These are phyloP conservation scores for Polymixis lichenea DNA, from an alignment of 2,888 invertebrate species.

Conservation along the genomic window DNA sequence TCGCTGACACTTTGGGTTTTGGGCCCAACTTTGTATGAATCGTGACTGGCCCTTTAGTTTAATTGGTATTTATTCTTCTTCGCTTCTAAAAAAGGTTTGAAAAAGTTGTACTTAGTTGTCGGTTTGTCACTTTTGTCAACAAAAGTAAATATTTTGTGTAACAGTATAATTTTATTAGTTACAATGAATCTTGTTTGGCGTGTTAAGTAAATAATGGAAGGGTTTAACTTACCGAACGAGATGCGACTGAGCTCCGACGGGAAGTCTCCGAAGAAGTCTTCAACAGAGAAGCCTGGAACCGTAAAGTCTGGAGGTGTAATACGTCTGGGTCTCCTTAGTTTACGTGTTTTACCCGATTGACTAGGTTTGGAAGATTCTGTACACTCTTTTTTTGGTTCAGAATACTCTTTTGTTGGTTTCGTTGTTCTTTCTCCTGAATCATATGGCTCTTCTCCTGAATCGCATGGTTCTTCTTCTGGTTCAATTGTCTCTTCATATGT, in stretches of 20 bases:
- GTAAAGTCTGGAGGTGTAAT: background rate
- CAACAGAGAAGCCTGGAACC: background rate
- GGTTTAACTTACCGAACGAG: constrained; percentile 16
- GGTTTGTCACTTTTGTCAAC: background rate
- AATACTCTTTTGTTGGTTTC: background rate
- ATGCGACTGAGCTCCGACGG: background rate
- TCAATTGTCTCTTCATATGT: background rate
- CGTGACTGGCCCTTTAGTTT: too few relatives aligned
- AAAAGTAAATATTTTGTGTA: background rate
- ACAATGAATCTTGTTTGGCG: background rate
- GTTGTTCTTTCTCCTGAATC: background rate
- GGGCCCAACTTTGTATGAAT: too few relatives aligned
- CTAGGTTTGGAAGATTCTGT: background rate
- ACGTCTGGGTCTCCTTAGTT: background rate
- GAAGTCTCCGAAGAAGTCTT: background rate
- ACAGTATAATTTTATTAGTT: background rate
- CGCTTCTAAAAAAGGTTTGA: background rate
- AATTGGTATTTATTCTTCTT: background rate
- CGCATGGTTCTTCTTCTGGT: background rate
- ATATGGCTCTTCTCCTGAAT: background rate
- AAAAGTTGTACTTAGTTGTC: too few relatives aligned
- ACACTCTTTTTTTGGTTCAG: background rate
- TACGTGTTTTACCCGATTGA: background rate
- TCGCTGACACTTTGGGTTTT: too few relatives aligned
- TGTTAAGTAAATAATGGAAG: background rate